Evolutionary conservation across 2,888 invertebrate species (phyloP).

Genomic region (Aleiodes testaceus): DNA sequence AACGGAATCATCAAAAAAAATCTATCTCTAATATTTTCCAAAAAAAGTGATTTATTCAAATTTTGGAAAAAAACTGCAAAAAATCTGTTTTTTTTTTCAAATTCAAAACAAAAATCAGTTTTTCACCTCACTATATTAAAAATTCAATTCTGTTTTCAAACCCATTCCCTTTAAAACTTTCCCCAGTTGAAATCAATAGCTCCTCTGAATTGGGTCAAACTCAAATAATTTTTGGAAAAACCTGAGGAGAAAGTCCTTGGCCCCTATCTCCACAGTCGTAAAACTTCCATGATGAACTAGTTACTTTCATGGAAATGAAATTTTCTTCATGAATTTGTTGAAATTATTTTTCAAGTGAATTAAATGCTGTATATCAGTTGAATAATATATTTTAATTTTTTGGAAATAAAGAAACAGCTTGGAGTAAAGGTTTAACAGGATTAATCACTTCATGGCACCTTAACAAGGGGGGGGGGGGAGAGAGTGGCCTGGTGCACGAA

Average conservation of each 20-base stretch:
- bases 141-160: background rate
- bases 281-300: background rate
- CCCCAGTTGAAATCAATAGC: background rate
- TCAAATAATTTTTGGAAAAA: conserved; percentile 1
- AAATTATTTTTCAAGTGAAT: background rate
- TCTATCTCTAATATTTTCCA: too few species aligned
- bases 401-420: background rate
- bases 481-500: too few species aligned
- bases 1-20: too few species aligned
- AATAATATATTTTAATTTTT: background rate
- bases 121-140: too few species aligned
- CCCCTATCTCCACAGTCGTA: background rate
- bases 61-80: too few species aligned
- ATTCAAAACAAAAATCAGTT: too few species aligned
- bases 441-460: conserved; percentile 19
- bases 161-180: background rate
- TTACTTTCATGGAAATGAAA: background rate
- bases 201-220: background rate
- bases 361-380: background rate
- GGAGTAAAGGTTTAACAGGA: background rate
- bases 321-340: background rate
- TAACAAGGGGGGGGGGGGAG: background rate
- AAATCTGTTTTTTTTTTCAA: too few species aligned
- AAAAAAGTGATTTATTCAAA: too few species aligned
- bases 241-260: background rate